Conservation (phyloP, 1,140 invertebrate species). For the Neelides sp. region DNA sequence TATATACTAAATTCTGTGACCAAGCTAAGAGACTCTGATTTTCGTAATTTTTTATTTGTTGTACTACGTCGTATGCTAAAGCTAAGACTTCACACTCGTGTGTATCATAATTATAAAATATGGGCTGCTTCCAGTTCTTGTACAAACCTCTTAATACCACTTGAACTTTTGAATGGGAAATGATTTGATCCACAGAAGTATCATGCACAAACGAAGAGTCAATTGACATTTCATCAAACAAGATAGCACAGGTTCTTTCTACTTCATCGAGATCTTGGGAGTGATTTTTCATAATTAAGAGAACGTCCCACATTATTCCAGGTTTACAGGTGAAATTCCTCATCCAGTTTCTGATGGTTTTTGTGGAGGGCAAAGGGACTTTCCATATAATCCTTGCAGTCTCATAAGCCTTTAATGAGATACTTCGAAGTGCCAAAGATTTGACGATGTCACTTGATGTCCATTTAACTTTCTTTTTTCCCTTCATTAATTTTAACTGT, state of each 20-base stretch:
- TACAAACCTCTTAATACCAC: conserved; percentile 26
- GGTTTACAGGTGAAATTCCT: neutral
- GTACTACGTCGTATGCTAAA: no score
- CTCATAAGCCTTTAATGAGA: conserved; percentile 13
- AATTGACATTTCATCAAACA: conserved; percentile 18
- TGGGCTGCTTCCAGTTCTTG: conserved; percentile 34
- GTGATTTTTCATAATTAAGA: neutral
- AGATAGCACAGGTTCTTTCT: neutral
- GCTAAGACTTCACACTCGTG: no score
- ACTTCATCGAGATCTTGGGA: neutral
- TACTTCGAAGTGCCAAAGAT: conserved; percentile 1
- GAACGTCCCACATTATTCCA: conserved; percentile 8
- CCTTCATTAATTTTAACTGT: neutral
- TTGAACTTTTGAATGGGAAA: conserved; percentile 13
- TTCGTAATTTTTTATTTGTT: no score
- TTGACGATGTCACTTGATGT: conserved; percentile 6
- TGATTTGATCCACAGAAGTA: neutral
- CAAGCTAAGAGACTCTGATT: no score
- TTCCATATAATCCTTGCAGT: neutral
- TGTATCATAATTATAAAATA: conserved; percentile 34
- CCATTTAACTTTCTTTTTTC: neutral
- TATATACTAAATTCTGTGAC: no score
- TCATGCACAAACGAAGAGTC: neutral
- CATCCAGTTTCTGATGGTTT: conserved; percentile 3
- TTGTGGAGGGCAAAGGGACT: conserved; percentile 5